Evolutionary conservation across 2,888 invertebrate genomes (phyloP).

Genomic region (Pammene aurita): DNA sequence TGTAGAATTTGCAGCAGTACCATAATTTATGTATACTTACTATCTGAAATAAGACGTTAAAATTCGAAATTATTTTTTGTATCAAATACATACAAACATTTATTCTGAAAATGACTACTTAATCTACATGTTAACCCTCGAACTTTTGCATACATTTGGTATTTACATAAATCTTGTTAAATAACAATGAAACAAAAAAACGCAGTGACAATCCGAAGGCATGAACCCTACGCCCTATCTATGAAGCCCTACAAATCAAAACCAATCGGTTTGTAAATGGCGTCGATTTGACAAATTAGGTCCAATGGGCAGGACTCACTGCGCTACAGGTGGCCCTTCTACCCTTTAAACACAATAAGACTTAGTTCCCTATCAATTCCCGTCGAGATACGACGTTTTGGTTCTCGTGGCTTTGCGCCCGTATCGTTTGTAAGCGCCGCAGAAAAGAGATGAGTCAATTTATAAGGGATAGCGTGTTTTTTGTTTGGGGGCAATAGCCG

Average conservation of each 20-base stretch:
- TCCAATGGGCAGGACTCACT: conserved; percentile 4
- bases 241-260: conserved; percentile 15
- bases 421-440: conserved; percentile 24
- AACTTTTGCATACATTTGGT: too few species aligned
- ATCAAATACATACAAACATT: too few species aligned
- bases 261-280: conserved; percentile 10
- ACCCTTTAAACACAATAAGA: conserved; percentile 4
- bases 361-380: not conserved
- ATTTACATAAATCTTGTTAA: conserved; percentile 1
- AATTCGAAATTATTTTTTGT: too few species aligned
- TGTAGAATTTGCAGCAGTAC: too few species aligned
- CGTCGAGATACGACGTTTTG: not conserved
- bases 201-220: not conserved
- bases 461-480: conserved; percentile 17
- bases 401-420: not conserved
- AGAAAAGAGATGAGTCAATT: conserved; percentile 27
- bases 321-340: conserved; percentile 27
- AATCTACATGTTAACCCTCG: too few species aligned
- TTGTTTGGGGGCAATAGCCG: conserved; percentile 15
- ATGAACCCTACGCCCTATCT: too few species aligned
- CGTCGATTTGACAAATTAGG: conserved; percentile 35
- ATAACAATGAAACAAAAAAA: not conserved
- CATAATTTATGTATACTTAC: too few species aligned
- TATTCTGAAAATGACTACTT: too few species aligned
- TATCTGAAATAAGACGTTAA: too few species aligned